Evolutionary conservation across 1,140 invertebrate genomes (phyloP).

Genomic region (Oryctes rhinoceros): DNA sequence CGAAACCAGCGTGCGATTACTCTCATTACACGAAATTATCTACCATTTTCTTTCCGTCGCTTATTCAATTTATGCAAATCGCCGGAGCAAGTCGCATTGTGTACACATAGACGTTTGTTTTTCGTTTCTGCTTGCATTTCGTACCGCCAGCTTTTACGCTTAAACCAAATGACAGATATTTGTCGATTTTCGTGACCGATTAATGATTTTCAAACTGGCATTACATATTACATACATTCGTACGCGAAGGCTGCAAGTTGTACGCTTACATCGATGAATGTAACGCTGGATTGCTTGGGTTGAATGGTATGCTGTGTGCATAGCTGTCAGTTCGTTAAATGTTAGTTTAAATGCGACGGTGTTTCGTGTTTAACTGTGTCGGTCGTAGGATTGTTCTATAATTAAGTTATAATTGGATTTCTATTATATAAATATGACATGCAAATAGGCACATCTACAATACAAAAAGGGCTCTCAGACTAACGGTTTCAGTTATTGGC

Average conservation of each 20-base stretch:
- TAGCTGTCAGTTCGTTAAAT: too few relatives aligned
- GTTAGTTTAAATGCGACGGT: too few relatives aligned
- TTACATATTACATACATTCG: not conserved
- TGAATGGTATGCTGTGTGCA: too few relatives aligned
- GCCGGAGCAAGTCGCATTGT: not conserved
- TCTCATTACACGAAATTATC: constrained; percentile 34
- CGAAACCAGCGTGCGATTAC: not conserved
- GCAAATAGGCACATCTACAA: too few relatives aligned
- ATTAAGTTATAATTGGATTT: too few relatives aligned
- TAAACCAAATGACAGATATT: constrained; percentile 11
- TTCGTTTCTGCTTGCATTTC: not conserved
- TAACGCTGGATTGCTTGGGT: too few relatives aligned
- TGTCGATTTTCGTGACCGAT: constrained; percentile 34
- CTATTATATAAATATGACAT: too few relatives aligned
- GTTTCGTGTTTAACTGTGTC: too few relatives aligned
- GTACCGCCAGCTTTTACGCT: not conserved
- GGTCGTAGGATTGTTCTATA: too few relatives aligned
- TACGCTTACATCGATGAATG: too few relatives aligned
- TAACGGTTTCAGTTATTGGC: too few relatives aligned
- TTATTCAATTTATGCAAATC: constrained; percentile 32
- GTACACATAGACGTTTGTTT: not conserved
- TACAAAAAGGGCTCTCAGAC: too few relatives aligned
- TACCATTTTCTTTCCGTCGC: constrained; percentile 23
- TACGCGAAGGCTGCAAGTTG: not conserved
- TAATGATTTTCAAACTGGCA: constrained; percentile 11